These are phyloP conservation scores for Pseudopipra pipra DNA, from an alignment of 2,113 vertebrate species.

Conservation along the genomic window DNA sequence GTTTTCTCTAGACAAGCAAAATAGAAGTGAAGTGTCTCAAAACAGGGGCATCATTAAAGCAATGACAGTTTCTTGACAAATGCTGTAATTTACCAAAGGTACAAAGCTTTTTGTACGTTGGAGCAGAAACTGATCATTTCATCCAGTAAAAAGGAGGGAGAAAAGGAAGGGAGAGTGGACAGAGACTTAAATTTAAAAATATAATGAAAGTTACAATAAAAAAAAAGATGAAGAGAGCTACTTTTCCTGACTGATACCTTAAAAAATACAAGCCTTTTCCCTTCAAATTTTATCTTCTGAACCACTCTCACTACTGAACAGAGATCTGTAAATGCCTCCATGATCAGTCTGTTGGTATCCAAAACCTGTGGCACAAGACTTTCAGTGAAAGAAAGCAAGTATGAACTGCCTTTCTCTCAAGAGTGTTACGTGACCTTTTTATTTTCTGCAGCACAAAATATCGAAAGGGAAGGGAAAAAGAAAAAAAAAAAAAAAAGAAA, in stretches of 20 bases:
- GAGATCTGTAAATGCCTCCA: background rate
- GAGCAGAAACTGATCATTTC: background rate
- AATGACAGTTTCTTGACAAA: background rate
- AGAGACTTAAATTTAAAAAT: background rate
- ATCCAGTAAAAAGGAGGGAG: background rate
- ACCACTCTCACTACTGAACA: background rate
- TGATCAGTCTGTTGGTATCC: background rate
- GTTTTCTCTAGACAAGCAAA: background rate
- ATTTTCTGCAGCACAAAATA: background rate
- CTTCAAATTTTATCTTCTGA: background rate
- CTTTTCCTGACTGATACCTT: background rate
- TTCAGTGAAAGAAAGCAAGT: background rate
- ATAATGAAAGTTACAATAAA: background rate
- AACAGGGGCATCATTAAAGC: background rate
- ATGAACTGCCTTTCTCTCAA: background rate
- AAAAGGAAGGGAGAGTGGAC: background rate
- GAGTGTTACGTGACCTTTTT: background rate
- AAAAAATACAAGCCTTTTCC: background rate
- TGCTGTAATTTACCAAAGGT: background rate
- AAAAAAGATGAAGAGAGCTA: background rate
- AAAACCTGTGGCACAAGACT: background rate
- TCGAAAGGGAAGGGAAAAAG: background rate
- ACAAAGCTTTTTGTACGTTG: background rate
- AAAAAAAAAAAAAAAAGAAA: too few relatives aligned
- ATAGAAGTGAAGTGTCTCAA: background rate